Base-by-base conservation (phyloP, 2,888 invertebrate species). In the Heterodera filipjevi region DNA sequence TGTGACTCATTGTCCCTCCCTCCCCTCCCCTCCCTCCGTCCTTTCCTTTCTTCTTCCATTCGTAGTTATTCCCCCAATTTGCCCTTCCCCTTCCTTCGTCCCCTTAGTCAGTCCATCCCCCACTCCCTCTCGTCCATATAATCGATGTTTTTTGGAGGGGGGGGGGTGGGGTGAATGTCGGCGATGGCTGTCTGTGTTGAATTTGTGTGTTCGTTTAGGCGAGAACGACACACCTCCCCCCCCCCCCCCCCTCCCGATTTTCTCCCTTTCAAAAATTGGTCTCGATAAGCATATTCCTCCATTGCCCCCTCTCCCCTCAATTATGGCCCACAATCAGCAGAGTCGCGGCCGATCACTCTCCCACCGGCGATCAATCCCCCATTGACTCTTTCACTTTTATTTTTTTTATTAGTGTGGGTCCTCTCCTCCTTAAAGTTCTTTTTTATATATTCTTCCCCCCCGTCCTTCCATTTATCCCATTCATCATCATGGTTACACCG, bases 131-230 rank as follows among this genome's bases (percentile, higher is more conserved):
- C 59, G 27, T n/a, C 59, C 59, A 59, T 59, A 59, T 59, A 59
- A 59, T 59, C 59, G 59, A 59, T 59, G 59, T 59, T 59, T 59
- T 59, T 6, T n/a, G n/a, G n/a, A n/a, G n/a, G n/a, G n/a, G n/a
- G n/a, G n/a, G n/a, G 59, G 0, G 27, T 3, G 22, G n/a, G 27
- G 59, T 59, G n/a, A 59, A 59, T 59, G 59, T 59, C 27, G 59
- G 27, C 59, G 59, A 8, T 59, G 27, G 12, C 10, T n/a, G 8
- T 59, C 5, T 59, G 59, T 59, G 71, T 27, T 59, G 59, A 59
- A 59, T 59, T 59, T 59, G 27, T 59, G n/a, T 59, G 71, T 39
- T 53, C 39, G 71, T 46, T 30, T 71, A 22, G 39, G 32, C 71
- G 32, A 35, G 68, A 68, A 68, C 6, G n/a, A 8, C 66, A 30